Conservation (phyloP, 2,888 invertebrate genomes). For the Latheticus oryzae region DNA sequence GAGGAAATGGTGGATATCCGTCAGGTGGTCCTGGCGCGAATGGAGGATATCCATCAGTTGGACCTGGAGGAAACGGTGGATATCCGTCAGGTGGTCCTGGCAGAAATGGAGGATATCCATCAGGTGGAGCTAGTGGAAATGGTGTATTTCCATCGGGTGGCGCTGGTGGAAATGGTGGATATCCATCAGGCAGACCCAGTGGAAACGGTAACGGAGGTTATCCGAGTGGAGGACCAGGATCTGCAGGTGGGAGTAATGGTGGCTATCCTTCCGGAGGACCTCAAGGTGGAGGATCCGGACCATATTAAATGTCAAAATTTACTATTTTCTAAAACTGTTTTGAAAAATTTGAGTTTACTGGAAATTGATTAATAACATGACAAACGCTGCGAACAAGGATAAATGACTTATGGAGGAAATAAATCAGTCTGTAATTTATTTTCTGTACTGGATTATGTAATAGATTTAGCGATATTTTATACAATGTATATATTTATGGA, state of each 20-base stretch:
- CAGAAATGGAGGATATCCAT: conserved; percentile 25
- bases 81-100: conserved; percentile 17
- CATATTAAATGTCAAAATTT: conserved; percentile 49
- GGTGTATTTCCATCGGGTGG: conserved; percentile 30
- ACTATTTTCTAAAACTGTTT: conserved; percentile 34
- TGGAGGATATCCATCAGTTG: conserved; percentile 45
- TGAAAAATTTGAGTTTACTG: background rate
- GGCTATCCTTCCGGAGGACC: conserved; percentile 8
- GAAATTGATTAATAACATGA: conserved; percentile 1
- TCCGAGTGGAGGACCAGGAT: conserved; percentile 42
- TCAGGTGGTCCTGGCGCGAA: conserved; percentile 46
- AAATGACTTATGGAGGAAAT: no score
- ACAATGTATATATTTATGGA: no score
- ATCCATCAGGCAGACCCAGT: conserved; percentile 20
- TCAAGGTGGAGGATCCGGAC: conserved; percentile 41
- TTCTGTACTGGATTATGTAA: no score
- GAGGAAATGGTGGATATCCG: conserved; percentile 46
- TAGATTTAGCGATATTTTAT: no score
- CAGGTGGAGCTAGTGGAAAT: conserved; percentile 21
- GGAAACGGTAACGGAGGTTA: conserved; percentile 43
- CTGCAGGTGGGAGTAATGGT: conserved; percentile 42
- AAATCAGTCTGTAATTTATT: no score
- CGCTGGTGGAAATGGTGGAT: conserved; percentile 27
- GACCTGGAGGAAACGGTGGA: conserved; percentile 38
- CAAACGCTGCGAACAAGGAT: no score